Evolutionary conservation across 2,113 vertebrate genomes (phyloP).

Genomic region (Sula dactylatra): DNA sequence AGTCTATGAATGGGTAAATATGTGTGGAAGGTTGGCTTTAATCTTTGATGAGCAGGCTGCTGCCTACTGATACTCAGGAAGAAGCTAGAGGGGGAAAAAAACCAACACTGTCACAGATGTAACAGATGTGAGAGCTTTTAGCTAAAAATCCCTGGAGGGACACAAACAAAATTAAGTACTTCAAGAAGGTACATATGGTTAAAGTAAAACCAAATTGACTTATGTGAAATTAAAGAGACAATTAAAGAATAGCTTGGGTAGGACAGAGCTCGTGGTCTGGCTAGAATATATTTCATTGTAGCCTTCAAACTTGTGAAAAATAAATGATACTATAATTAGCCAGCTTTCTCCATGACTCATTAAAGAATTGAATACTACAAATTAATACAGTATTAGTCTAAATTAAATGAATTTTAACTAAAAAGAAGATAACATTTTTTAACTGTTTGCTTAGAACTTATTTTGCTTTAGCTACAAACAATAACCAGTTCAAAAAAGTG

Average conservation of each 20-base stretch:
- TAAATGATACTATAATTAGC: neutral
- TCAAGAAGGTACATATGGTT: neutral
- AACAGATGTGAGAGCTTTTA: neutral
- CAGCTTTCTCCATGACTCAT: neutral
- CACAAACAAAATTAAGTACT: neutral
- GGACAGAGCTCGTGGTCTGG: neutral
- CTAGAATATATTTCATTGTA: neutral
- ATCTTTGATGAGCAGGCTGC: slow-evolving; percentile 11
- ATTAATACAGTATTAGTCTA: neutral
- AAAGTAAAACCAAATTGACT: neutral
- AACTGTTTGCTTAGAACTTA: neutral
- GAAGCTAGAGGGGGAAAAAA: neutral
- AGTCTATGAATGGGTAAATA: neutral
- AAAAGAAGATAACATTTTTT: neutral
- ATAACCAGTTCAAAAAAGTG: neutral
- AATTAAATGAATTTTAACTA: neutral
- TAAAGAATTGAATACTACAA: neutral
- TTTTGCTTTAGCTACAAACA: neutral
- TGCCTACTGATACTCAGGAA: neutral
- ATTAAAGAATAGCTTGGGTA: neutral
- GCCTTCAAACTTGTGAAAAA: neutral
- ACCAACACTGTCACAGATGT: neutral
- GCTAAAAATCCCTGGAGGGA: neutral
- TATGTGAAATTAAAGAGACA: neutral
- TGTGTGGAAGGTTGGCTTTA: neutral